Base-by-base conservation (phyloP, 2,888 invertebrate species). In the Mythimna impura region DNA sequence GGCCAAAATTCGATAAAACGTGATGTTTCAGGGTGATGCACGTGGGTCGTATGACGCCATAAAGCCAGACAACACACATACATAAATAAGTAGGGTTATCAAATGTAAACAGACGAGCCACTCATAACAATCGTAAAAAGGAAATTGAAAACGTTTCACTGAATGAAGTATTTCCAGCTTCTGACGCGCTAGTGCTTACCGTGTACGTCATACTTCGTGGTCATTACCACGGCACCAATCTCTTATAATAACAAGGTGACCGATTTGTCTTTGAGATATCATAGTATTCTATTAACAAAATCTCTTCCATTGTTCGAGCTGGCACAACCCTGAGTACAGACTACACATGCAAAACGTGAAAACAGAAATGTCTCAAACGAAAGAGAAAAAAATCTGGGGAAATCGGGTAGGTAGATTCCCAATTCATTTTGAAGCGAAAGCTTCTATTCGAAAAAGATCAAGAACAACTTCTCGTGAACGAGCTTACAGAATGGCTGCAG, bases 1-100 rank as follows among this genome's bases (percentile, higher is more conserved):
- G 87, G 94, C 94, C 94, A 94, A 93, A 91, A 89, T 91, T 92
- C 87, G 85, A 93, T 94, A 92, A 94, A 94, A 93, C 91, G 90
- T 92, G 90, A 92, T 92, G 91, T 91, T 92, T 92, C 88, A 88
- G 88, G 86, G 88, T 87, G 86, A 89, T 86, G 86, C 91, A 91
- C 93, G 93, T 93, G 92, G 92, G 92, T 68, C 47, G 91, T 58
- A 86, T 89, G 89, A 90, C 91, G 92, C 84, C 86, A 88, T 71
- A 78, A 79, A 69, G 71, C 80, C 88, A 90, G 89, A 90, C 89
- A 88, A 90, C 88, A 87, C 87, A 88, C 83, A 88, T 86, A 88
- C 89, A 88, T 87, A 90, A 90, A 89, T 89, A 87, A 89, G 90
- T 86, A 85, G 87, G 84, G 86, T 84, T 84, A 84, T 84, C 78